Base-by-base conservation (phyloP, 1,140 invertebrate species). In the Condylostylus longicornis region DNA sequence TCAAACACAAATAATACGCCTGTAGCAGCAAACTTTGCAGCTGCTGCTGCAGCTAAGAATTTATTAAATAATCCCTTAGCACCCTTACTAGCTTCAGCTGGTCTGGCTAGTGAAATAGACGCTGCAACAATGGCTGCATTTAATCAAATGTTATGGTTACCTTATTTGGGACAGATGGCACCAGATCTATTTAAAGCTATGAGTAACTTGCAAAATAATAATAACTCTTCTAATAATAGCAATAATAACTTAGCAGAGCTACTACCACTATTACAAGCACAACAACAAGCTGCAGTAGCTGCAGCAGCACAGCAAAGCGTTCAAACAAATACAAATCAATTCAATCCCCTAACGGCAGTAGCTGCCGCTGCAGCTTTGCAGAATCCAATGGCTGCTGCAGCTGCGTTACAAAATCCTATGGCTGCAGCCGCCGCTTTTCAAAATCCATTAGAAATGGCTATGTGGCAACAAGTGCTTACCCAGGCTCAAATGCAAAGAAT, bases 141-240 rank as follows among this genome's bases (percentile, higher is more conserved):
- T n/a, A 72, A 73, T 48, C 74, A 76, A 50, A 74, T 78, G 72
- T 46, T 77, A 19, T 78, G 75, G 75, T 47, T 77, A 21, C 75
- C 75, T 2, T 79, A 77, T 46, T 58, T 77, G 17, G 75, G 68
- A 40, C 75, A 77, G 49, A 53, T 77, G 27, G 69, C 62, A 36
- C 58, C 63, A 21, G 68, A 71, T 23, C 54, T 71, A 42, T 50
- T 70, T 13, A 67, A 67, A 44, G 60, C 64, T 12, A 43, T 68
- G 5, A 40, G 52, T 37, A 37, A 50, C 33, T 18, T 58, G 28
- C 50, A 52, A 28, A 40, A 51, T 22, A 53, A 53, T 19, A 35
- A 47, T 18, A 50, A 45, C 9, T 31, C 6, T 7, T 12, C 47
- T 25, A 42, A 35, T 44, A 43, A 23, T 35, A 27, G 10, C 31